Evolutionary conservation across 2,113 vertebrate species (phyloP).

Genomic region (Pithys albifrons): DNA sequence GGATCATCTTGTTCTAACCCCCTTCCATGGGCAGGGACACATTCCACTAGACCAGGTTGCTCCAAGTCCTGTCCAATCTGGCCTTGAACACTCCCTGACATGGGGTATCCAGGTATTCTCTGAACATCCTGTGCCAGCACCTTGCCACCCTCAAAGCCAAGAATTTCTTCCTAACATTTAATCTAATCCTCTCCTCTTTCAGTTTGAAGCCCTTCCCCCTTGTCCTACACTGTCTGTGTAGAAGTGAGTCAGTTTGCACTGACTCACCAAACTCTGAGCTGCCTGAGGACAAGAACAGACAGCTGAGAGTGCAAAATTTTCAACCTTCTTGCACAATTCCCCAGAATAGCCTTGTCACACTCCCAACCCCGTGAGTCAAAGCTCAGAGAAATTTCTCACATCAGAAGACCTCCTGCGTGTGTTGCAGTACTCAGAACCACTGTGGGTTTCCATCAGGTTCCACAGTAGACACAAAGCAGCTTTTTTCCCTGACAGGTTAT

Average conservation of each 20-base stretch:
- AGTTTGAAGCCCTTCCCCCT: not conserved
- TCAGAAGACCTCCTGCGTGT: not conserved
- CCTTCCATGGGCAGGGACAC: not conserved
- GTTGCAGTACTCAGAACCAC: not conserved
- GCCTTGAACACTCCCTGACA: not conserved
- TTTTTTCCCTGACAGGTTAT: not conserved
- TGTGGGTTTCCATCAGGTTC: not conserved
- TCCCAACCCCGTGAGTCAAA: not conserved
- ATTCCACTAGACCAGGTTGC: not conserved
- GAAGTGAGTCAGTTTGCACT: not conserved
- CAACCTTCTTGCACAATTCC: not conserved
- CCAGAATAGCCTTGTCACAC: not conserved
- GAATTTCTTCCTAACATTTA: not conserved
- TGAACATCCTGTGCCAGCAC: fast-evolving
- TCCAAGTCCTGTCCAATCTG: fast-evolving
- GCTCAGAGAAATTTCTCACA: not conserved
- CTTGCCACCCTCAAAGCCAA: not conserved
- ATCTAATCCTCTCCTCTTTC: not conserved
- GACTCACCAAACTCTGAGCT: not conserved
- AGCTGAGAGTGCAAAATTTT: not conserved
- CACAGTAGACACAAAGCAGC: not conserved
- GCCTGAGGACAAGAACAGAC: not conserved
- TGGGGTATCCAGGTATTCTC: not conserved
- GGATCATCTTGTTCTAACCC: fast-evolving
- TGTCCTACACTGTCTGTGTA: not conserved